Evolutionary conservation across 2,888 invertebrate species (phyloP).

Genomic region (Cyclophora albipunctata): DNA sequence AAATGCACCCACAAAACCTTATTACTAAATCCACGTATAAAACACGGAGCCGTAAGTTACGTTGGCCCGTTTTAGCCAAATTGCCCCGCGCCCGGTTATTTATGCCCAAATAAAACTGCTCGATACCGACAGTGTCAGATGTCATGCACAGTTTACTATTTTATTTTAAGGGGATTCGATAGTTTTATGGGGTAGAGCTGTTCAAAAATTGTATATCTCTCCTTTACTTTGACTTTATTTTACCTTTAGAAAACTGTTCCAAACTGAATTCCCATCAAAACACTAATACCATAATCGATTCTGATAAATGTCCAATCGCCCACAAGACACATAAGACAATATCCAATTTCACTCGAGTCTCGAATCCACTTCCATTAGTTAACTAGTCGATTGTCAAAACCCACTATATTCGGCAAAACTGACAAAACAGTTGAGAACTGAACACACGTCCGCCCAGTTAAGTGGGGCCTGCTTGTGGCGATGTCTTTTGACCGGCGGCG

Average conservation of each 20-base stretch:
- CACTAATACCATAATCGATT: slow-evolving; percentile 26
- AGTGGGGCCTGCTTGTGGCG: slow-evolving; percentile 31
- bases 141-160: slow-evolving; percentile 26
- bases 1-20: not conserved
- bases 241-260: too few relatives aligned
- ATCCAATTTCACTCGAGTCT: slow-evolving; percentile 48
- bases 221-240: too few relatives aligned
- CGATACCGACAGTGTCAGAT: slow-evolving; percentile 31
- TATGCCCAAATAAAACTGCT: slow-evolving; percentile 61
- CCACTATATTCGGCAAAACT: slow-evolving; percentile 59
- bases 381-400: slow-evolving; percentile 68
- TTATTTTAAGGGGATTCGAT: too few relatives aligned
- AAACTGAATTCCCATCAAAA: slow-evolving; percentile 1
- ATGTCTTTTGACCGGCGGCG: slow-evolving; percentile 27
- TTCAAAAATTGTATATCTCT: too few relatives aligned
- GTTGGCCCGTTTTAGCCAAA: slow-evolving; percentile 61
- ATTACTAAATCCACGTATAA: slow-evolving; percentile 20
- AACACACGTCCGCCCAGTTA: slow-evolving; percentile 38
- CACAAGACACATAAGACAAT: slow-evolving; percentile 43
- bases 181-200: too few relatives aligned
- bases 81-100: slow-evolving; percentile 54
- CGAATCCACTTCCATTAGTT: slow-evolving; percentile 63
- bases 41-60: slow-evolving; percentile 23
- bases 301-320: slow-evolving; percentile 34
- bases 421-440: slow-evolving; percentile 62